Conservation (phyloP, 2,113 vertebrate species). For the Glareola pratincola region DNA sequence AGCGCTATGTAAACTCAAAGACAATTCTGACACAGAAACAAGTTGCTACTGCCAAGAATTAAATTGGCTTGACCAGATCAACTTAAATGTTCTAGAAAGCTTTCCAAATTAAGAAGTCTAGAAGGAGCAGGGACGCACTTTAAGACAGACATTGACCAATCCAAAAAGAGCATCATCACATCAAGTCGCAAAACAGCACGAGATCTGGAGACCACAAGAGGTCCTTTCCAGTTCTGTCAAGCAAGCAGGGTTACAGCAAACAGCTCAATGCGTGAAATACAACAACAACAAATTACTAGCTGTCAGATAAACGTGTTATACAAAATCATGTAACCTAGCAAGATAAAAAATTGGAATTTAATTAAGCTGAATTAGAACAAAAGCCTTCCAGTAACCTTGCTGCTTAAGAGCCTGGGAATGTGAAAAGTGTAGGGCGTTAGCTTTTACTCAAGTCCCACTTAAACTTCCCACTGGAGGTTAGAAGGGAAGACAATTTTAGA, state of each 20-base stretch:
- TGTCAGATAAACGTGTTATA: not conserved
- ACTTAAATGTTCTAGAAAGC: not conserved
- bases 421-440: not conserved
- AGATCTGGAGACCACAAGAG: not conserved
- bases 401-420: not conserved
- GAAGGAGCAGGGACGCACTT: not conserved
- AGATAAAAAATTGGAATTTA: slow-evolving; percentile 34
- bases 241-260: not conserved
- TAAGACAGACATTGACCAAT: not conserved
- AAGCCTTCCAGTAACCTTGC: slow-evolving; percentile 2
- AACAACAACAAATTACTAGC: not conserved
- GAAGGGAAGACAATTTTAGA: not conserved
- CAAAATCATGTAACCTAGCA: not conserved
- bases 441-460: not conserved
- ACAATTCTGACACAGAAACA: not conserved
- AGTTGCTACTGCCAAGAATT: not conserved
- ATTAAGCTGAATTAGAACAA: slow-evolving; percentile 39
- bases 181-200: not conserved
- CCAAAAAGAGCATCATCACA: not conserved
- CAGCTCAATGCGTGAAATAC: not conserved
- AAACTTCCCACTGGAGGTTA: not conserved
- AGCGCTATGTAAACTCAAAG: not conserved
- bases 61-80: not conserved
- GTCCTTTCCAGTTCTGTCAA: not conserved
- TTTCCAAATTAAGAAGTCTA: not conserved